Base-by-base conservation (phyloP, 2,113 vertebrate genomes). In the Mesitornis unicolor region DNA sequence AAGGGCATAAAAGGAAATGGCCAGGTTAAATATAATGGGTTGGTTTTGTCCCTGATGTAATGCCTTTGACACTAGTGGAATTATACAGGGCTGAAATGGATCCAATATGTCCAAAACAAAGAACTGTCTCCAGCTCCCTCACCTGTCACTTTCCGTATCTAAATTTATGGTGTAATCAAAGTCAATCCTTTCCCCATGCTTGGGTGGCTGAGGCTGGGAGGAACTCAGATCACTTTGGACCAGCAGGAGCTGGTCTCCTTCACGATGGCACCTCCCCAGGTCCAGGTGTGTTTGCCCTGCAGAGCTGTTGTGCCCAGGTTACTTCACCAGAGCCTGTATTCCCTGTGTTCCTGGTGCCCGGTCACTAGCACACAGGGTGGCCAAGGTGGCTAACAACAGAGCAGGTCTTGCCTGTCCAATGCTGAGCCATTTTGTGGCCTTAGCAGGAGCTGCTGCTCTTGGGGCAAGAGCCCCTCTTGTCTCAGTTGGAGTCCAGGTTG, bases 11-110 rank as follows among this genome's bases (percentile, higher is more conserved):
- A 78, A 84, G 93, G 85, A 65, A 96, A 92, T 1, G 9, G 73
- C 80, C 86, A 92, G 79, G 88, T 92, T 93, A 96, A 96, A 96
- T 96, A 96, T 94, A 94, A 59, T 70, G 88, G n/a, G 28, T 19
- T 89, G 57, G 24, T 17, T 90, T 94, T 82, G 64, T 84, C 69
- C 90, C 86, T 91, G 81, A 7, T 89, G 94, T 74, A 71, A 89
- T 35, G 91, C 84, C 70, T 67, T 36, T 95, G 91, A 59, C 74
- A 81, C 83, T 78, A 92, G 88, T 97, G 96, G 96, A 97, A 95
- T 97, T 96, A 48, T 86, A 92, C 95, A 92, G 88, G 64, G 28
- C 85, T 96, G 93, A 94, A 81, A 57, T 5, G 45, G n/a, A 19
- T 90, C 88, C 95, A 89, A 4, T 64, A 51, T 3, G 1, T 43